Conservation (phyloP, 1,140 invertebrate species). For the Nasonia longicornis region DNA sequence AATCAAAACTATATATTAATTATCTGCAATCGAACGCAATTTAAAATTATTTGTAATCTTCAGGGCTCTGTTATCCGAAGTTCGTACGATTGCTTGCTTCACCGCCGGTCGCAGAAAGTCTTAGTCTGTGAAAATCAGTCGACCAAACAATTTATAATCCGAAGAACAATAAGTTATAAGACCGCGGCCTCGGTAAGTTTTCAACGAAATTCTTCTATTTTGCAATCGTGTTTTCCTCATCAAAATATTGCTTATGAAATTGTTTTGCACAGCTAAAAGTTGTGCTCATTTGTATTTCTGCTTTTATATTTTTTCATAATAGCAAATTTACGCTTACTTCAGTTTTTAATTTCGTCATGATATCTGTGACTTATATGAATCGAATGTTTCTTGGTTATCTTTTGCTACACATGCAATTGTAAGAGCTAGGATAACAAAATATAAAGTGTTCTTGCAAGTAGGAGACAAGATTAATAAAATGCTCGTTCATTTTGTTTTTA, state of each 20-base stretch:
- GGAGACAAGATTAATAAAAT: background rate
- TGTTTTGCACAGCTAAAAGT: constrained; percentile 20
- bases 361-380: background rate
- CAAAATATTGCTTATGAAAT: background rate
- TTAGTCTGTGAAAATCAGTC: background rate
- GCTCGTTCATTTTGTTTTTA: background rate
- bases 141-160: background rate
- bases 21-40: background rate
- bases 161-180: background rate
- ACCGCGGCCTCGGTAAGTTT: background rate
- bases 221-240: background rate
- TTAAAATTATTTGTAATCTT: background rate
- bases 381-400: background rate
- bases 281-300: background rate
- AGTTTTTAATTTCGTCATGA: background rate
- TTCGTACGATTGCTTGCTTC: too few relatives aligned
- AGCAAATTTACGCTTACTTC: background rate
- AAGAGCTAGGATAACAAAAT: background rate
- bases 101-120: too few relatives aligned
- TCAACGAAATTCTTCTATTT: background rate
- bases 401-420: too few relatives aligned
- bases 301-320: background rate
- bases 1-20: too few relatives aligned
- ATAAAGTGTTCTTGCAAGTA: background rate
- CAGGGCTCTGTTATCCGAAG: too few relatives aligned